Percentiles rank a stretch among this genome's conserved stretches.
Evolutionary conservation across 2,797 vertebrate genomes (phyloP).

Genomic region (Halcyon chelicuti): DNA sequence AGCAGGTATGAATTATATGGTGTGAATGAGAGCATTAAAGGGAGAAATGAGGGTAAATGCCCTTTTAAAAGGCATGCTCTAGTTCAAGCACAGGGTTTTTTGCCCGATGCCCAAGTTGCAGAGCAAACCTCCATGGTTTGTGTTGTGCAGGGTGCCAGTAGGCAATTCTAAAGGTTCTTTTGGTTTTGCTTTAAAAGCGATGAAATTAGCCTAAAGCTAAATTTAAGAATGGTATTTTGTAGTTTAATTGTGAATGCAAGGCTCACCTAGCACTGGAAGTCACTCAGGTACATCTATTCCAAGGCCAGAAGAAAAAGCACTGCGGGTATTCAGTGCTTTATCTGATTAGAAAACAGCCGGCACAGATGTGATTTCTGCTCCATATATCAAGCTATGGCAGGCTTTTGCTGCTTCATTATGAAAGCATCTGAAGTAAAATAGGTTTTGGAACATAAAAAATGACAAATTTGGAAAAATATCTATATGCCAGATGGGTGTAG

Average conservation of each 20-base stretch:
- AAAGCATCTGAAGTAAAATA: constrained; percentile 76
- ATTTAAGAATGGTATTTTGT: constrained; percentile 1
- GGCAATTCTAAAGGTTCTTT: not conserved
- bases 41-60: not conserved
- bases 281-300: constrained; percentile 45
- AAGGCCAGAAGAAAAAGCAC: constrained; percentile 33
- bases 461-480: constrained; percentile 78
- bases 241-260: constrained; percentile 19
- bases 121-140: not conserved
- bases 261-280: constrained; percentile 9
- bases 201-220: constrained; percentile 18
- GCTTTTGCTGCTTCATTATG: constrained; percentile 75
- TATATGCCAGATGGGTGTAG: constrained; percentile 79
- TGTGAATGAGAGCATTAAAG: not conserved
- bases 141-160: not conserved
- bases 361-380: constrained; percentile 74
- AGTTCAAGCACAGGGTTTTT: not conserved
- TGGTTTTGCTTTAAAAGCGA: not conserved
- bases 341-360: constrained; percentile 62
- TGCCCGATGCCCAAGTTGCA: not conserved
- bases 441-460: constrained; percentile 76
- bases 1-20: not conserved
- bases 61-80: not conserved
- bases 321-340: constrained; percentile 35
- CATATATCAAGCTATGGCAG: constrained; percentile 73